Conservation (phyloP, 2,113 vertebrate genomes). For the Trogon surrucura region DNA sequence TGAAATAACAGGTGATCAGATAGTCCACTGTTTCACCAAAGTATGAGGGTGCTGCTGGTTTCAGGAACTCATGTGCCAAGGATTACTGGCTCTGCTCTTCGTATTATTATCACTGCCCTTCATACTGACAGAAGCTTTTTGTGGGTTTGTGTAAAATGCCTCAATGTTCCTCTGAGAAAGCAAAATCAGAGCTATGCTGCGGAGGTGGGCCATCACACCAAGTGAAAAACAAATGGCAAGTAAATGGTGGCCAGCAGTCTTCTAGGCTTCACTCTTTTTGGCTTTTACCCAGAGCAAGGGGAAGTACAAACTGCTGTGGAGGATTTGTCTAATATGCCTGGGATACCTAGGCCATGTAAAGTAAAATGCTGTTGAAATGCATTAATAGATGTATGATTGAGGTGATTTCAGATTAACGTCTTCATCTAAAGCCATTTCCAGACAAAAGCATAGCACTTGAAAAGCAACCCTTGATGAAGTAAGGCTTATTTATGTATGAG, state of each 20-base stretch:
- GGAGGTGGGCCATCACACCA: not conserved
- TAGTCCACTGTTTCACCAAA: not conserved
- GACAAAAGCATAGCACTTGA: not conserved
- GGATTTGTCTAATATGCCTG: not conserved
- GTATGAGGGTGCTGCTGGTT: not conserved
- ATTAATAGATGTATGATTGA: not conserved
- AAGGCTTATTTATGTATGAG: not conserved
- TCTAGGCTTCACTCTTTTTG: not conserved
- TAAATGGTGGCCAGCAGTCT: not conserved
- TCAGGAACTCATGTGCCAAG: not conserved
- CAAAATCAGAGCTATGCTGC: not conserved
- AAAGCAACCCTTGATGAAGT: not conserved
- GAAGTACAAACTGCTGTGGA: not conserved
- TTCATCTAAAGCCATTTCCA: not conserved
- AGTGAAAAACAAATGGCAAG: not conserved
- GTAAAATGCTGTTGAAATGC: not conserved
- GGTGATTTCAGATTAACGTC: not conserved
- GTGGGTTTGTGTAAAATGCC: not conserved
- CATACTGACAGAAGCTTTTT: not conserved
- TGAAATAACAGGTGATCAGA: not conserved
- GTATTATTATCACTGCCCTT: not conserved
- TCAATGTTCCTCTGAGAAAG: not conserved
- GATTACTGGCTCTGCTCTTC: not conserved
- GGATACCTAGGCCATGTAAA: not conserved
- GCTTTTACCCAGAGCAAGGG: not conserved